Conservation (phyloP, 2,888 invertebrate genomes). For the Ferrisia virgata region DNA sequence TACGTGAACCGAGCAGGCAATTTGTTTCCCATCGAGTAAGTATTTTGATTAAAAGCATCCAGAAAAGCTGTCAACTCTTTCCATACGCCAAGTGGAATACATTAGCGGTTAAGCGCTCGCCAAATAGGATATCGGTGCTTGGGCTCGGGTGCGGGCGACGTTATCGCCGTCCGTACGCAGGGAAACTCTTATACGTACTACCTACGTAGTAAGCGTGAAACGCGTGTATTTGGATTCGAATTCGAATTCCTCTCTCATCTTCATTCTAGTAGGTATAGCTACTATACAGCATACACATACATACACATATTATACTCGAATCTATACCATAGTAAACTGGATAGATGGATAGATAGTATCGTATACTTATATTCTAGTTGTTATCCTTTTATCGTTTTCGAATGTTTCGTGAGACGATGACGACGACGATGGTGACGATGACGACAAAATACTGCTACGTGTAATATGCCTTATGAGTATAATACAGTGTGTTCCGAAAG, state of each 20-base stretch:
- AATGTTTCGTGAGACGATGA: not conserved
- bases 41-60: slow-evolving; percentile 18
- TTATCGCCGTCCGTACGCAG: not conserved
- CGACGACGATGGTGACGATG: not conserved
- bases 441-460: not conserved
- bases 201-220: too few relatives aligned
- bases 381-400: slow-evolving; percentile 6
- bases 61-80: slow-evolving; percentile 24
- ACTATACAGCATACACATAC: not conserved
- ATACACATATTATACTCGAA: too few relatives aligned
- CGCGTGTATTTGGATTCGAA: too few relatives aligned
- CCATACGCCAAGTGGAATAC: slow-evolving; percentile 10
- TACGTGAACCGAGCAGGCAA: not conserved
- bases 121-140: not conserved
- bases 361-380: not conserved
- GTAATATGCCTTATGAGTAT: not conserved
- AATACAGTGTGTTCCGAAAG: too few relatives aligned
- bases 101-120: slow-evolving; percentile 26
- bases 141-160: not conserved
- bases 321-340: too few relatives aligned
- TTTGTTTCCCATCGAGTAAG: slow-evolving; percentile 21
- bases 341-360: too few relatives aligned
- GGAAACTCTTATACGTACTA: too few relatives aligned
- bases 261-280: not conserved
- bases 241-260: not conserved